These are phyloP conservation scores for Paracyclopina nana DNA, from an alignment of 1,140 invertebrate genomes.

Conservation along the genomic window DNA sequence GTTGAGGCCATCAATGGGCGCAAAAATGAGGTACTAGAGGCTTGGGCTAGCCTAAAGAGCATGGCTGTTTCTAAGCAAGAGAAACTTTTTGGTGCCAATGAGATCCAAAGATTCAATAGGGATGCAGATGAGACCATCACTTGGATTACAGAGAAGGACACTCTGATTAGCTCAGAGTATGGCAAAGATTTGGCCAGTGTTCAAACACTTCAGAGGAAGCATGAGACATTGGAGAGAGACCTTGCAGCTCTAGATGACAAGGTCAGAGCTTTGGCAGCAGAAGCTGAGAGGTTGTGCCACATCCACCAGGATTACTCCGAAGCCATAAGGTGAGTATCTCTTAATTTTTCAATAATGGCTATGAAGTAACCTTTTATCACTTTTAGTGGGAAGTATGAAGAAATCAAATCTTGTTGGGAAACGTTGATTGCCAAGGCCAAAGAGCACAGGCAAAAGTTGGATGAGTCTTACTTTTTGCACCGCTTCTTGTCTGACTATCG, in stretches of 20 bases:
- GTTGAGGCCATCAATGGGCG: constrained; percentile 59
- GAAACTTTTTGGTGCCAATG: constrained; percentile 90
- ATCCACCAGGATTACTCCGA: constrained; percentile 78
- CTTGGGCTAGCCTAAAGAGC: constrained; percentile 84
- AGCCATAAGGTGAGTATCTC: no score
- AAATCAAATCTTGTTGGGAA: constrained; percentile 84
- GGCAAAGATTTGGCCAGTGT: constrained; percentile 90
- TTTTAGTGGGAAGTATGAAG: constrained; percentile 71
- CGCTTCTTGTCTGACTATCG: constrained; percentile 93
- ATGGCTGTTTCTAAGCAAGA: constrained; percentile 81
- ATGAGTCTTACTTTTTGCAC: constrained; percentile 86
- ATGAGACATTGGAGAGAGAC: constrained; percentile 93
- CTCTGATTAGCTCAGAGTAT: constrained; percentile 83
- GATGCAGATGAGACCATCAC: constrained; percentile 97
- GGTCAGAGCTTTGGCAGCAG: constrained; percentile 68
- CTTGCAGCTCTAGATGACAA: constrained; percentile 90
- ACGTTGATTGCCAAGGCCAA: constrained; percentile 73
- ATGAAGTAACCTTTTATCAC: no score
- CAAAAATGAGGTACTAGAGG: constrained; percentile 69
- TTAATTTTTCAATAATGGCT: no score
- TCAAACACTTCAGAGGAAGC: constrained; percentile 81
- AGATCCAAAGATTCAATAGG: constrained; percentile 95
- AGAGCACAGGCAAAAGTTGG: constrained; percentile 42
- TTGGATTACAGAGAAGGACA: constrained; percentile 97
- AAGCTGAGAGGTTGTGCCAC: constrained; percentile 68